phyloP scores from a whole-genome alignment of 2,797 vertebrate species.

The Pyrocephalus nanus region DNA sequence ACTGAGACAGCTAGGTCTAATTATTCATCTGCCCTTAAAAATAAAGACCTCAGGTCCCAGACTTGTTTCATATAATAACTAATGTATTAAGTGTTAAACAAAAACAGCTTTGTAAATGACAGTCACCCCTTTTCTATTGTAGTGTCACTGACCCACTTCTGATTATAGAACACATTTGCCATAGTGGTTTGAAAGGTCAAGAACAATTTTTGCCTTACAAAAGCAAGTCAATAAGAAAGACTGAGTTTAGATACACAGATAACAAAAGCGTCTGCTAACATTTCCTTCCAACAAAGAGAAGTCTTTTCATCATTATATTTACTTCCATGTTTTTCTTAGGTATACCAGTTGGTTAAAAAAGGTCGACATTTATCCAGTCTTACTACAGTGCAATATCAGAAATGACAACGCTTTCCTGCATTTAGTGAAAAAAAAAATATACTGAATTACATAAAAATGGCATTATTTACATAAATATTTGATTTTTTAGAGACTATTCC shows the following conservation, averaged over 20 bases:
- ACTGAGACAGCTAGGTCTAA: background rate
- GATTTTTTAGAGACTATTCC: background rate
- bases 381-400: background rate
- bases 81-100: background rate
- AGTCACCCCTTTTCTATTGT: background rate
- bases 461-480: background rate
- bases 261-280: background rate
- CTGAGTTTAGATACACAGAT: background rate
- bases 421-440: background rate
- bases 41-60: background rate
- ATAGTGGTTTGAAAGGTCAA: slow-evolving; percentile 28
- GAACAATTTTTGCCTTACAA: background rate
- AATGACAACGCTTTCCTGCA: background rate
- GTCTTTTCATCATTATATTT: background rate
- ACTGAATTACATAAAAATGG: background rate
- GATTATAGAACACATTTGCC: background rate
- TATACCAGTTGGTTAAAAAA: background rate
- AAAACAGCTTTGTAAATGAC: background rate
- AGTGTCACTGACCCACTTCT: background rate
- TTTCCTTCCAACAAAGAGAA: background rate
- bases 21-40: background rate
- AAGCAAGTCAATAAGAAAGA: background rate
- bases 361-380: background rate
- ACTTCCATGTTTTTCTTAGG: background rate
- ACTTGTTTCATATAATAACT: background rate